Conservation (phyloP, 2,888 invertebrate species). For the Drosophila imparisetae region DNA sequence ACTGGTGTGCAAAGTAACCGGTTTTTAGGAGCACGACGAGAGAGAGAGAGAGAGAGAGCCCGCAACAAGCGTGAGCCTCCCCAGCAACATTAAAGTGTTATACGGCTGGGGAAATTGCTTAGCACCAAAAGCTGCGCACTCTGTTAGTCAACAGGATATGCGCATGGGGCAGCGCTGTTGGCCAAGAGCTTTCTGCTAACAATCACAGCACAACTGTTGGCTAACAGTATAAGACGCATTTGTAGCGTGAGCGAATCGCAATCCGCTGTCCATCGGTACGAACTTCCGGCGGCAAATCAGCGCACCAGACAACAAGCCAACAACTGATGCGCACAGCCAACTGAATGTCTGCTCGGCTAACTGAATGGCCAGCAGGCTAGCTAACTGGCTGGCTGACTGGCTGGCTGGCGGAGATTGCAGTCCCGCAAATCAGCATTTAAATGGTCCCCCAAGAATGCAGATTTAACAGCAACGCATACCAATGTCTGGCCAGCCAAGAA, state of each 20-base stretch:
- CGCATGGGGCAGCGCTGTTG: slow-evolving; percentile 51
- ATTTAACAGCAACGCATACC: slow-evolving; percentile 75
- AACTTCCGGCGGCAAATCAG: slow-evolving; percentile 80
- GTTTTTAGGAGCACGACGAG: slow-evolving; percentile 64
- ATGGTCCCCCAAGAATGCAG: slow-evolving; percentile 74
- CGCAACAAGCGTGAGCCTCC: neutral
- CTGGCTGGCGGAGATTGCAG: slow-evolving; percentile 35
- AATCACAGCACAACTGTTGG: slow-evolving; percentile 26
- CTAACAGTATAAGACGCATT: slow-evolving; percentile 54
- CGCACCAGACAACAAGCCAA: slow-evolving; percentile 66
- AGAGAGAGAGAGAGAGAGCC: slow-evolving; percentile 18
- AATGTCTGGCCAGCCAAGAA: slow-evolving; percentile 57
- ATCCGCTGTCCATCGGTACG: slow-evolving; percentile 28
- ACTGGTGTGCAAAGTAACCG: slow-evolving; percentile 78
- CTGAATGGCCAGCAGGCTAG: neutral
- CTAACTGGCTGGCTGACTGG: neutral
- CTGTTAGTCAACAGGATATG: slow-evolving; percentile 51
- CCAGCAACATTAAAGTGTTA: slow-evolving; percentile 54
- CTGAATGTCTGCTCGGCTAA: slow-evolving; percentile 15
- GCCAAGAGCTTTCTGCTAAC: slow-evolving; percentile 60
- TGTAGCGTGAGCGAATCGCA: slow-evolving; percentile 21
- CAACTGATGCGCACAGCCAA: slow-evolving; percentile 67
- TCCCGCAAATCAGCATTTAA: slow-evolving; percentile 63
- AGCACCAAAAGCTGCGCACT: slow-evolving; percentile 64
- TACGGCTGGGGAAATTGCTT: slow-evolving; percentile 56